Percentiles rank a stretch among this genome's conserved stretches.
phyloP scores from a whole-genome alignment of 2,113 vertebrate species.

The Spheniscus mendiculus region DNA sequence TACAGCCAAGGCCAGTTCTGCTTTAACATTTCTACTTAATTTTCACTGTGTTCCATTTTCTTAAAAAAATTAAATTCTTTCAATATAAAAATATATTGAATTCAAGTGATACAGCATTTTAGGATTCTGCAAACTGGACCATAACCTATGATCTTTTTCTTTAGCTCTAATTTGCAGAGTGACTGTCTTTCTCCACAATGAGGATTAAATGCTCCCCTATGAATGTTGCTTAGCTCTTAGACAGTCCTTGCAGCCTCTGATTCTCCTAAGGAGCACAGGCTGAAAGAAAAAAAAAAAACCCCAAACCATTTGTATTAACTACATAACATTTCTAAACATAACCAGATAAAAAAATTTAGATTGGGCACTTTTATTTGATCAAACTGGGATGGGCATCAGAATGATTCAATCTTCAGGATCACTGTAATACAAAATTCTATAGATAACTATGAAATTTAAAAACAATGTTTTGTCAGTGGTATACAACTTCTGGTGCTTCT shows the following conservation, averaged over 20 bases:
- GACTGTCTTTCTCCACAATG: not conserved
- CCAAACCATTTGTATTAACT: not conserved
- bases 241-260: not conserved
- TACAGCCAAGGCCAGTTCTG: conserved; percentile 11
- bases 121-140: not conserved
- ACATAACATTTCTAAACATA: not conserved
- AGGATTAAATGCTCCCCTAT: not conserved
- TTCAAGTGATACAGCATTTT: conserved; percentile 14
- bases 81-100: not conserved
- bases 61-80: not conserved
- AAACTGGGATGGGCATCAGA: not conserved
- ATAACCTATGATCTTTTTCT: not conserved
- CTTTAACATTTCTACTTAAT: not conserved
- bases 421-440: not conserved
- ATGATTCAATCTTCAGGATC: not conserved
- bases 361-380: not conserved
- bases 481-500: not conserved
- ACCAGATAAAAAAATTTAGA: not conserved
- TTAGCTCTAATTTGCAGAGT: not conserved
- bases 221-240: not conserved
- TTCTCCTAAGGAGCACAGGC: not conserved
- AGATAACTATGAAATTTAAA: not conserved
- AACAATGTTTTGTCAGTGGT: not conserved
- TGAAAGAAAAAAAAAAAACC: not conserved
- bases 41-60: not conserved